Evolutionary conservation across 2,113 vertebrate species (phyloP).

Genomic region (Chaetura pelagica): DNA sequence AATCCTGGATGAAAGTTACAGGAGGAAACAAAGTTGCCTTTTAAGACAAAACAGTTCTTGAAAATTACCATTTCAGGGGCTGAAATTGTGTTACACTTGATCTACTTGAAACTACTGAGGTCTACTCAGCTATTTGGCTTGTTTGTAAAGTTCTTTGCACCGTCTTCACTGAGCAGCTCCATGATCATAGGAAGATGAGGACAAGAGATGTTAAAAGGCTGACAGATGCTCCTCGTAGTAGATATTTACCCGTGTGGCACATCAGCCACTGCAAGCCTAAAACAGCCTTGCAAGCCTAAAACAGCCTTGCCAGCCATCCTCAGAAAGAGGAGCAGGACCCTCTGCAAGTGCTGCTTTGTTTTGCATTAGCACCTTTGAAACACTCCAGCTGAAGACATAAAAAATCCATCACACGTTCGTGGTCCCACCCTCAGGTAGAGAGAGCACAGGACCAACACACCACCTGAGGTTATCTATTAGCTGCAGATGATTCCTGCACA

Average conservation of each 20-base stretch:
- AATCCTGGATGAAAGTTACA: neutral
- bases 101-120: neutral
- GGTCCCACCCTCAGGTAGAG: too few species aligned
- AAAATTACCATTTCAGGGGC: neutral
- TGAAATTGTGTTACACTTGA: neutral
- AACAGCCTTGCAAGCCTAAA: neutral
- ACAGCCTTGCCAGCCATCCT: too few species aligned
- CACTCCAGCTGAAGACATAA: neutral
- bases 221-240: neutral
- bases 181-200: accelerated
- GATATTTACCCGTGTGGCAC: neutral
- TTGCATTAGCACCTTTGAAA: neutral
- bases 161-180: neutral
- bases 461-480: accelerated
- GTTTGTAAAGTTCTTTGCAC: too few species aligned
- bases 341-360: neutral
- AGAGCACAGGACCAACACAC: neutral
- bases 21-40: neutral
- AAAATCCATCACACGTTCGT: accelerated
- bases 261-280: neutral
- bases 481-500: neutral
- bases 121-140: neutral
- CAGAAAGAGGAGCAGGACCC: too few species aligned
- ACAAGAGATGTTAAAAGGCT: neutral
- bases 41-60: neutral